Base-by-base conservation (phyloP, 2,888 invertebrate species). In the Abrostola triplasia region DNA sequence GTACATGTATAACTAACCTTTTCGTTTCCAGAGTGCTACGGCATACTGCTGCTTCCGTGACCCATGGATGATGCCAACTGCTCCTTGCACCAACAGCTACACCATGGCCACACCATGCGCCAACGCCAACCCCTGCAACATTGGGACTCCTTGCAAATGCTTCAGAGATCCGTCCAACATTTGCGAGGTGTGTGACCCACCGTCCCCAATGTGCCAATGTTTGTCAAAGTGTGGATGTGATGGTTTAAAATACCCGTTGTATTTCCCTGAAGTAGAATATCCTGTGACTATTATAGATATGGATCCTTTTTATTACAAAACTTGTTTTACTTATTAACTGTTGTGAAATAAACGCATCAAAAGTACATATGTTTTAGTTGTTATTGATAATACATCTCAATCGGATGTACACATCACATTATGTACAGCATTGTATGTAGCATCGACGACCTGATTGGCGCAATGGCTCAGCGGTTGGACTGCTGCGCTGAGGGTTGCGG, bases 241-340 rank as follows among this genome's bases (percentile, higher is more conserved):
- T 10, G 12, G 60, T 0, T 10, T n/a, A 0, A 60, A 81, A 37
- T 66, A 81, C 0, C 77, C 79, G 0, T 70, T 89, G 1, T 88
- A 88, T 62, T 92, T 87, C 70, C 91, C 92, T 0, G 90, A 91
- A 64, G 91, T 91, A 0, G 84, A 84, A 10, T 92, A 92, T 52
- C 91, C 92, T 0, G 54, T 78, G 4, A 73, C 83, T 0, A 70
- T 81, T 0, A 44, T 83, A 4, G 89, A 89, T 7, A 76, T 86
- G 37, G 81, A 81, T 5, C 90, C 90, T 0, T 88, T 80, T 59
- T 90, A 66, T 48, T 87, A 72, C 11, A 75, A 75, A 2, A 77
- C 81, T 5, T 88, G 85, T 64, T 78, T 57, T 12, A 70, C 12
- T 50, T 24, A 47, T 12, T 79, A 61, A 59, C 54, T 56, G 12